A percentile compares a stretch with the other conserved stretches of the same genome.
Evolutionary conservation across 2,113 vertebrate genomes (phyloP).

Genomic region (Gasterosteus aculeatus): DNA sequence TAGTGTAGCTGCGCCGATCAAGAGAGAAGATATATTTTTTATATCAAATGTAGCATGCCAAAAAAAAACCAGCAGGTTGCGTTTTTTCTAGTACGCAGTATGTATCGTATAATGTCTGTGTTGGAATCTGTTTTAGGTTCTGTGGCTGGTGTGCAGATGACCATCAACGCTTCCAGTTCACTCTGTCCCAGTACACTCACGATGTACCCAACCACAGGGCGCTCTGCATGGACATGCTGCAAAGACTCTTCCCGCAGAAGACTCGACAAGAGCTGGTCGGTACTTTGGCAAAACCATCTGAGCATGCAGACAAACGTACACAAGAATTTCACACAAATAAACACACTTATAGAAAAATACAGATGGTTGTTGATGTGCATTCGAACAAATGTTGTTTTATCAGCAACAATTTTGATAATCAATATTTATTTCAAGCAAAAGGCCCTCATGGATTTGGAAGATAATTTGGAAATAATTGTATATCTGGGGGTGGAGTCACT

Average conservation of each 20-base stretch:
- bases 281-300: neutral
- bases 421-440: neutral
- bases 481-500: neutral
- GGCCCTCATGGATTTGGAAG: neutral
- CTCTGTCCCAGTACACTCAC: constrained; percentile 83
- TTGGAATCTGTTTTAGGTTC: constrained; percentile 73
- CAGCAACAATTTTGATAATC: neutral
- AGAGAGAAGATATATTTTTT: constrained; percentile 9
- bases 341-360: neutral
- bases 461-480: neutral
- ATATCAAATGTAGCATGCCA: neutral
- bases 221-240: constrained; percentile 88
- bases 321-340: neutral
- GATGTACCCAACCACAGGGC: constrained; percentile 81
- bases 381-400: neutral
- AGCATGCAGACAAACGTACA: neutral
- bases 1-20: constrained; percentile 17
- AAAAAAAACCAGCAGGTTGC: neutral
- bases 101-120: neutral
- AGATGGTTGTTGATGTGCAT: neutral
- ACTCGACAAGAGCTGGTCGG: constrained; percentile 88
- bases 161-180: constrained; percentile 83
- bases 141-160: constrained; percentile 86
- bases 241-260: constrained; percentile 85
- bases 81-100: neutral